Evolutionary conservation across 2,113 vertebrate species (phyloP).

Genomic region (Pungitius pungitius): DNA sequence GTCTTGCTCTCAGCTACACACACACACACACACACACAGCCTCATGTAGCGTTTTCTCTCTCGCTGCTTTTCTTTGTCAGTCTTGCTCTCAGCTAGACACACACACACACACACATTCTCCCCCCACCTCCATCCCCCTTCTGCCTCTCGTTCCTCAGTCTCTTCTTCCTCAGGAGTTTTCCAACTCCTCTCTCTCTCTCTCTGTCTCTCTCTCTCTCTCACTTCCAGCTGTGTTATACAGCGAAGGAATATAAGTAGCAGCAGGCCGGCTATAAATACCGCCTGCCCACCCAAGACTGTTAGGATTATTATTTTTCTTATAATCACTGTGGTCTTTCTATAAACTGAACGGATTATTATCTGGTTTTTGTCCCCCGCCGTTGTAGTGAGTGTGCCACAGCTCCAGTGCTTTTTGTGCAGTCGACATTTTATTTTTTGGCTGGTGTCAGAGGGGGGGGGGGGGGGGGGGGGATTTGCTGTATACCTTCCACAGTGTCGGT

Average conservation of each 20-base stretch:
- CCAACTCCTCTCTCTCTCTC: constrained; percentile 52
- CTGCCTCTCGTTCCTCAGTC: constrained; percentile 48
- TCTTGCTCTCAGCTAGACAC: constrained; percentile 50
- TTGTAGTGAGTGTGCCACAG: constrained; percentile 19
- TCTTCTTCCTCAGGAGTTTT: constrained; percentile 50
- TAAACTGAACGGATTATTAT: constrained; percentile 74
- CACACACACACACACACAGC: constrained; percentile 50
- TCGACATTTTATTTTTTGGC: constrained; percentile 15
- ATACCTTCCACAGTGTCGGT: neutral
- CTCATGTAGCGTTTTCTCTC: constrained; percentile 8
- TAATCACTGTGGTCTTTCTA: constrained; percentile 73
- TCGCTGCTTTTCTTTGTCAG: constrained; percentile 33
- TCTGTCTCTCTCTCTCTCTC: constrained; percentile 46
- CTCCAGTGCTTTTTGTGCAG: neutral
- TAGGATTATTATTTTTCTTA: constrained; percentile 79
- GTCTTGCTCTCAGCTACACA: constrained; percentile 49
- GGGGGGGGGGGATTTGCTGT: constrained; percentile 24
- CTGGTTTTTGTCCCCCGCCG: constrained; percentile 68
- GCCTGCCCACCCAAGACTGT: constrained; percentile 78
- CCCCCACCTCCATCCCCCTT: constrained; percentile 30
- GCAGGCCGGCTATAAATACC: constrained; percentile 75
- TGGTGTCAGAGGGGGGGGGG: constrained; percentile 26
- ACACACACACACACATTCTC: constrained; percentile 6
- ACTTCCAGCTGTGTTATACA: constrained; percentile 75
- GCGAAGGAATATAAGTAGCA: constrained; percentile 73